Base-by-base conservation (phyloP, 2,888 invertebrate species). In the Poecilus cupreus region DNA sequence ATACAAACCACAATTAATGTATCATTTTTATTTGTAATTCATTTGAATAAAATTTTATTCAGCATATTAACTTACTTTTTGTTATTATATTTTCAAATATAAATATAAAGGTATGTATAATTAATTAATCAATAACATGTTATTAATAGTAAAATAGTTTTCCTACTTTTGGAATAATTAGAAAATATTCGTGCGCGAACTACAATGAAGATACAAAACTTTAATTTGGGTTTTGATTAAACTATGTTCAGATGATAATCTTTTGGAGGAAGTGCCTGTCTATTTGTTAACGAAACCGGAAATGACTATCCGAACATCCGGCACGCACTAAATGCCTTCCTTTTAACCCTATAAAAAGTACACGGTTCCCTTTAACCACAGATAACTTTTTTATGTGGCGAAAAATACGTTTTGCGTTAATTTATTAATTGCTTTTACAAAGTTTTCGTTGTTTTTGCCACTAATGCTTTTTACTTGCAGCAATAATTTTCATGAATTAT, bases 241-340 rank as follows among this genome's bases (percentile, higher is more conserved):
- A 76, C 37, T 57, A 54, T 39, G 54, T 18, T 76, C 18, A 76
- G 76, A 76, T 76, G 26, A 37, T 76, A 76, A 76, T 76, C 76
- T 57, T 8, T 5, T 13, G 11, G 39, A 54, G 76, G 76, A 76
- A 76, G 57, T 76, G 43, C 20, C 54, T 54, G 54, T 76, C 57
- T 57, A 76, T 76, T 76, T 76, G 76, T 20, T 76, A 76, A 76
- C 76, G 54, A 49, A 20, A 57, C 39, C 54, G 76, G 76, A 76
- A 57, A 76, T 76, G 57, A 57, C 76, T 57, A 37, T 76, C 57
- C 76, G 54, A 57, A 37, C 57, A 57, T 76, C 57, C 54, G 37
- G 20, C 68, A 68, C 68, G 68, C 68, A 68, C 68, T 64, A 64
- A 64, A 64, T 37, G 16, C 68, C 11, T n/a, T 39, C 68, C 39